A percentile compares a stretch with the other conserved stretches of the same genome.
phyloP scores from a whole-genome alignment of 1,140 invertebrate genomes.

The Helicoverpa armigera region DNA sequence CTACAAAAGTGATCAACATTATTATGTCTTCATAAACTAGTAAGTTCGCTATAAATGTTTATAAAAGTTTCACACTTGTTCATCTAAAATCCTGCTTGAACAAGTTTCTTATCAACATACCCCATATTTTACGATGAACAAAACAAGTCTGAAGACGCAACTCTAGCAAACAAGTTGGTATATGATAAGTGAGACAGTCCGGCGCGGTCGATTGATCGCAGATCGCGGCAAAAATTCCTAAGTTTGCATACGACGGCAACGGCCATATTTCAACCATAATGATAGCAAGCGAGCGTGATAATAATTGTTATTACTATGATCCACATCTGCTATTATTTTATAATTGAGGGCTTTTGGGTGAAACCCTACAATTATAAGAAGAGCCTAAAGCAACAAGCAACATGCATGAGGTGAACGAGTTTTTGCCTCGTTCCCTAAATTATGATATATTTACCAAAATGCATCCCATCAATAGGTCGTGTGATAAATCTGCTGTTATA shows the following conservation, averaged over 20 bases:
- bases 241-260: constrained; percentile 79
- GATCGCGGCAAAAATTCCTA: constrained; percentile 61
- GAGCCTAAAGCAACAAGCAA: constrained; percentile 78
- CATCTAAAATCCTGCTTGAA: not conserved
- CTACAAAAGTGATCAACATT: too few species aligned
- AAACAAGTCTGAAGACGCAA: not conserved
- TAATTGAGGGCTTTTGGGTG: constrained; percentile 85
- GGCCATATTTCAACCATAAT: constrained; percentile 84
- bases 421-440: constrained; percentile 78
- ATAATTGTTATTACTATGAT: constrained; percentile 87
- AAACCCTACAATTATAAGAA: constrained; percentile 85
- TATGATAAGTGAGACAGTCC: constrained; percentile 46
- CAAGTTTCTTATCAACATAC: constrained; percentile 8
- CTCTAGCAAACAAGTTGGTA: not conserved
- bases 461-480: constrained; percentile 38
- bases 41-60: not conserved
- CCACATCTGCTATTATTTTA: constrained; percentile 86
- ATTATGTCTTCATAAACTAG: too few species aligned
- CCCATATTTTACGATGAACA: not conserved
- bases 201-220: constrained; percentile 43
- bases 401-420: constrained; percentile 78
- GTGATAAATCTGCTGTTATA: constrained; percentile 51
- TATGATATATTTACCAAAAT: constrained; percentile 67
- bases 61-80: not conserved
- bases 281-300: constrained; percentile 82